Conservation (phyloP, 2,113 vertebrate genomes). For the Zeus faber region DNA sequence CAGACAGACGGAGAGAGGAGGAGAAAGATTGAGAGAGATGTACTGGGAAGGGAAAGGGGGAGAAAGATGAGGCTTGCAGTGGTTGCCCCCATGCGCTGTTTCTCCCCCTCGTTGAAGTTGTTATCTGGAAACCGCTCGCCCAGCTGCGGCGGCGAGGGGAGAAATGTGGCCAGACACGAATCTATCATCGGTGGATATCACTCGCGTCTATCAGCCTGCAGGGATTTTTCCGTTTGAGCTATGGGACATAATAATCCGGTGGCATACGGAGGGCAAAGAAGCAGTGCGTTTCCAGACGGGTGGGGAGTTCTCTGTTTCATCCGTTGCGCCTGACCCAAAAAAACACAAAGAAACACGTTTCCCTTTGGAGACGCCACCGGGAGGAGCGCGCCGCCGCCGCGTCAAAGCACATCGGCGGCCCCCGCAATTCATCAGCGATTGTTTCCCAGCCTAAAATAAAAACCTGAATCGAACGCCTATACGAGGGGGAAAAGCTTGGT, state of each 20-base stretch:
- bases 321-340: too few species aligned
- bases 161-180: conserved; percentile 40
- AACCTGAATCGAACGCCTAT: background rate
- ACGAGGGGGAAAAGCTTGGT: too few species aligned
- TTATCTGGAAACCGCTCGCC: conserved; percentile 31
- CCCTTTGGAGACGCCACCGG: too few species aligned
- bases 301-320: too few species aligned
- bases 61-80: conserved; percentile 37
- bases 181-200: conserved; percentile 18
- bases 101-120: conserved; percentile 25
- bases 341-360: too few species aligned
- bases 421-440: conserved; percentile 4
- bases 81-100: conserved; percentile 14
- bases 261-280: too few species aligned
- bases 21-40: conserved; percentile 51
- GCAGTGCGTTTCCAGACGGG: too few species aligned
- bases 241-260: background rate
- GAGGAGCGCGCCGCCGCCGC: background rate
- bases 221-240: conserved; percentile 26
- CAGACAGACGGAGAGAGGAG: conserved; percentile 46
- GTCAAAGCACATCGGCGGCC: conserved; percentile 9
- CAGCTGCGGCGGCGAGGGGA: conserved; percentile 28
- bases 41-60: conserved; percentile 38
- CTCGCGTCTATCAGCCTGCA: conserved; percentile 13
- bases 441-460: conserved; percentile 1